These are phyloP conservation scores for Apolygus lucorum DNA, from an alignment of 1,140 invertebrate species.

Conservation along the genomic window DNA sequence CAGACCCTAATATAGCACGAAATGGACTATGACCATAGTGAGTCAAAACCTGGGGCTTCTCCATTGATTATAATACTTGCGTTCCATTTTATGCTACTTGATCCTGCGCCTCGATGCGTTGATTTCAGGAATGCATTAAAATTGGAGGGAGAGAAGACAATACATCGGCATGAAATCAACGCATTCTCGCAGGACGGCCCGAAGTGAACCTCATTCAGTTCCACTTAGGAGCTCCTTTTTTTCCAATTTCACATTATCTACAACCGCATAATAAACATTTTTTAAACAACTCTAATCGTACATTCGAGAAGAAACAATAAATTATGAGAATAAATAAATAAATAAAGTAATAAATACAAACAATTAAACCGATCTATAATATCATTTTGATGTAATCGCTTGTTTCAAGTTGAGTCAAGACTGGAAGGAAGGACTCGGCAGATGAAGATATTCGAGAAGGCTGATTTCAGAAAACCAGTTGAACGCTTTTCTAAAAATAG, in stretches of 20 bases:
- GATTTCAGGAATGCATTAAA: constrained; percentile 6
- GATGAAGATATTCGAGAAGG: no score
- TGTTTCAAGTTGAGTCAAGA: no score
- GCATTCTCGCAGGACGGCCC: neutral
- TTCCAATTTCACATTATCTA: neutral
- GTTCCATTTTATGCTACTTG: neutral
- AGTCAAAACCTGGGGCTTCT: neutral
- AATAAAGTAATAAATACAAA: no score
- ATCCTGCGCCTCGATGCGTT: neutral
- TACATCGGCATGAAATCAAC: constrained; percentile 5
- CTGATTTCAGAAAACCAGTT: no score
- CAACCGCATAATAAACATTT: neutral
- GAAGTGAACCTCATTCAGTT: no score
- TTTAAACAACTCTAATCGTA: no score
- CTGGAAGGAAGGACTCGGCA: no score
- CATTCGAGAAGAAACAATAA: no score
- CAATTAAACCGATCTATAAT: no score
- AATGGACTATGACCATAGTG: neutral
- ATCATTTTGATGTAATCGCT: no score
- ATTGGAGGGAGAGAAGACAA: neutral
- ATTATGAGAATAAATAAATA: no score
- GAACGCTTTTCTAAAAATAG: no score
- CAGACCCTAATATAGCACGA: neutral
- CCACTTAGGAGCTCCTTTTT: neutral
- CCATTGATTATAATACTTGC: neutral